Base-by-base conservation (phyloP, 2,113 vertebrate genomes). In the Seriola rivoliana region DNA sequence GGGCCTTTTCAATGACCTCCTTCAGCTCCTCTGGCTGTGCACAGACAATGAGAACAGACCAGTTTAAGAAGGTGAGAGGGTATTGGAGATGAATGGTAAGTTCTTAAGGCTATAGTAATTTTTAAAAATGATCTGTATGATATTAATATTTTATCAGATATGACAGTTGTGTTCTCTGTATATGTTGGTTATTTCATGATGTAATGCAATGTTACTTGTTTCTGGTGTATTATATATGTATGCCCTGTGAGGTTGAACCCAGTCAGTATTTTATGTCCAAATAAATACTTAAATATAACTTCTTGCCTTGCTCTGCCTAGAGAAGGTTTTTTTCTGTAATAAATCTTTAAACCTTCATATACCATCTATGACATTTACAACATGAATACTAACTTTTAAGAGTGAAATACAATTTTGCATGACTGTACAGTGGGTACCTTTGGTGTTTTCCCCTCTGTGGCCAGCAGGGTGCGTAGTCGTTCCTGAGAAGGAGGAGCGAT, bases 401-500 rank as follows among this genome's bases (percentile, higher is more conserved):
- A 54, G 12, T 29, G 10, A 66, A 67, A 60, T 2, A 32, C 2
- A 3, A 10, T 36, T 55, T 17, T 21, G 13, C 14, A 57, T 34
- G n/a, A 46, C 1, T 59, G 32, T 3, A 2, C 19, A n/a, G 5
- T 9, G 8, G 3, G 7, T 94, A 98, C 98, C 97, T 97, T 99
- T 76, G 96, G 97, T 91, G 97, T 97, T 91, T 97, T 98, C 75
- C 97, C 97, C 78, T 97, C 97, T 92, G 96, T 95, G 89, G 96
- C 95, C 94, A 99, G 93, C 84, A 99, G 95, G 72, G 96, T 96
- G 89, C 97, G 97, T 78, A 98, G 95, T 93, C 97, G 94, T 91
- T 99, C 98, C 90, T 98, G 97, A 59, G 97, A 97, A 88, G 97
- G 97, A 59, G 97, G 97, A 40, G 97, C 97, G 83, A 99, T 97